A percentile compares a stretch with the other conserved stretches of the same genome.
phyloP scores from a whole-genome alignment of 2,113 vertebrate species.

The Eolophus roseicapilla region DNA sequence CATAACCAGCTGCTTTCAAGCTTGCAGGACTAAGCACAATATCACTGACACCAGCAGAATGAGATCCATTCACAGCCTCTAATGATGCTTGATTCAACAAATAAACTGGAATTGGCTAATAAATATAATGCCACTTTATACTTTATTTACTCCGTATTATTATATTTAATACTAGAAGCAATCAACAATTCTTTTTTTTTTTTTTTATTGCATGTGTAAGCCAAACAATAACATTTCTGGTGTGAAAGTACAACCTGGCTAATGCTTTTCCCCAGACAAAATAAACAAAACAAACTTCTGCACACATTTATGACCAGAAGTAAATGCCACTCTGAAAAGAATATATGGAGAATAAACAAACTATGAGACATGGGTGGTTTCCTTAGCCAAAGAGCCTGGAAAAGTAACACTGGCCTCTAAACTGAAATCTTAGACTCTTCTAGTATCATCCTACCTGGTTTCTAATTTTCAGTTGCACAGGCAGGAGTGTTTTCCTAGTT shows the following conservation, averaged over 20 bases:
- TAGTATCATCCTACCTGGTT: neutral
- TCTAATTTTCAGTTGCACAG: neutral
- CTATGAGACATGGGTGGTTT: neutral
- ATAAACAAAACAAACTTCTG: neutral
- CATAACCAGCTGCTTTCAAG: neutral
- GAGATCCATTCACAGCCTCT: neutral
- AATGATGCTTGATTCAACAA: neutral
- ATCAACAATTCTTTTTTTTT: neutral
- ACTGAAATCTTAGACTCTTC: neutral
- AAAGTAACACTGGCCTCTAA: neutral
- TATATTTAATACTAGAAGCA: neutral
- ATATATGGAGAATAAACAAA: neutral
- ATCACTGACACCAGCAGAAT: neutral
- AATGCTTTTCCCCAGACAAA: neutral
- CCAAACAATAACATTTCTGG: neutral
- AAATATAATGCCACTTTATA: neutral
- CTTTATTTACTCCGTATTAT: neutral
- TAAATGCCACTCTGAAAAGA: neutral
- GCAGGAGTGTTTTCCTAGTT: neutral
- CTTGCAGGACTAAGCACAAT: neutral
- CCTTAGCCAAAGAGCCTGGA: neutral
- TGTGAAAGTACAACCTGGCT: neutral
- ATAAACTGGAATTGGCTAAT: neutral
- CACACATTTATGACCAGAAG: rapidly evolving
- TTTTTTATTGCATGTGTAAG: neutral